Percentiles rank a stretch among this genome's conserved stretches.
These are phyloP conservation scores for Drusus annulatus DNA, from an alignment of 1,140 invertebrate species.

Conservation along the genomic window DNA sequence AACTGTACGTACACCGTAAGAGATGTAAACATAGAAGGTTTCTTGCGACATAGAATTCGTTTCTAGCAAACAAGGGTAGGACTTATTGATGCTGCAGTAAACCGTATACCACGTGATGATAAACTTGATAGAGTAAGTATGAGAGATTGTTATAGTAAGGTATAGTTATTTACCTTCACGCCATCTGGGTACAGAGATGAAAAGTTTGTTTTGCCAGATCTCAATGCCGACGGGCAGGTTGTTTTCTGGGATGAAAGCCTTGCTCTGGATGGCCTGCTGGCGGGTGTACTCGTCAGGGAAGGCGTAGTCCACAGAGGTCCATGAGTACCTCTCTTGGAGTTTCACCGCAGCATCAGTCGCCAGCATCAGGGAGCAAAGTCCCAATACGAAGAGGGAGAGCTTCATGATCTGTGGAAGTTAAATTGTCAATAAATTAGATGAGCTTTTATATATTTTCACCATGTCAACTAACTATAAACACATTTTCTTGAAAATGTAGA, in stretches of 20 bases:
- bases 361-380: conserved; percentile 47
- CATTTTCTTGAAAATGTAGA: too few species aligned
- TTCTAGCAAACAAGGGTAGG: not conserved
- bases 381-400: not conserved
- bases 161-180: conserved; percentile 69
- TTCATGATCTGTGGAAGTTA: conserved; percentile 22
- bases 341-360: conserved; percentile 69
- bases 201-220: conserved; percentile 83
- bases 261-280: conserved; percentile 75
- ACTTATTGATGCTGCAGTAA: not conserved
- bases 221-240: conserved; percentile 85
- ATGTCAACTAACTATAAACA: too few species aligned
- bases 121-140: too few species aligned
- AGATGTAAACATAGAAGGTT: too few species aligned
- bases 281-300: conserved; percentile 76
- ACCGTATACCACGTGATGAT: not conserved
- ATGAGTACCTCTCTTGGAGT: conserved; percentile 79
- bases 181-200: conserved; percentile 85
- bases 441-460: too few species aligned
- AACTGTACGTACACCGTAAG: too few species aligned
- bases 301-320: conserved; percentile 83
- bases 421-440: not conserved
- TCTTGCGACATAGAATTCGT: too few species aligned
- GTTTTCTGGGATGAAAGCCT: conserved; percentile 80
- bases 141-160: not conserved